Conservation (phyloP, 2,888 invertebrate genomes). For the Sylvicola cinctus region DNA sequence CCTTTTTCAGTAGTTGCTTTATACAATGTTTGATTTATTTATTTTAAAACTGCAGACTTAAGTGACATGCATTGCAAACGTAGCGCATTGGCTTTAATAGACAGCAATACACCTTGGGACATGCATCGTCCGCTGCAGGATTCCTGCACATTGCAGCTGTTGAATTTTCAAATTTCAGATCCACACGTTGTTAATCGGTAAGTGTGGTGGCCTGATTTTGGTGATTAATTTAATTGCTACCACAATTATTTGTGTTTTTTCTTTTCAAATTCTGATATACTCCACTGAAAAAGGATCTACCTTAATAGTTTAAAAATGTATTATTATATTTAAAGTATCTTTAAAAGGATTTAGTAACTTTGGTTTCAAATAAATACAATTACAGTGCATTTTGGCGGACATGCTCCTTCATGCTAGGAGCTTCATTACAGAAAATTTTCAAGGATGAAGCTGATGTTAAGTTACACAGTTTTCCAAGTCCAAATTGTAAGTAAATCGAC, state of each 20-base stretch:
- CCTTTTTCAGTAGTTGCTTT: neutral
- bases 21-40: neutral
- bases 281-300: no score
- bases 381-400: constrained; percentile 75
- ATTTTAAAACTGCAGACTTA: constrained; percentile 35
- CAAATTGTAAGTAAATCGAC: no score
- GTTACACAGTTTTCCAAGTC: constrained; percentile 80
- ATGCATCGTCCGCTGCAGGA: constrained; percentile 68
- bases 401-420: constrained; percentile 76
- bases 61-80: constrained; percentile 45
- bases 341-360: no score
- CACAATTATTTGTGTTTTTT: neutral
- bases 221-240: no score
- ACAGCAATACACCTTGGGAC: constrained; percentile 68
- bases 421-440: constrained; percentile 54
- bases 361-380: constrained; percentile 3
- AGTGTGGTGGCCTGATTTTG: constrained; percentile 1
- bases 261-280: neutral
- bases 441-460: constrained; percentile 53
- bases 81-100: constrained; percentile 61
- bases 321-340: no score
- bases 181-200: constrained; percentile 23
- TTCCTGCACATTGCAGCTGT: constrained; percentile 36
- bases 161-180: constrained; percentile 27
- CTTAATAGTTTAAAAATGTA: no score